A percentile compares a stretch with the other conserved stretches of the same genome.
These are phyloP conservation scores for Chloropsis hardwickii DNA, from an alignment of 2,113 vertebrate species.

Conservation along the genomic window DNA sequence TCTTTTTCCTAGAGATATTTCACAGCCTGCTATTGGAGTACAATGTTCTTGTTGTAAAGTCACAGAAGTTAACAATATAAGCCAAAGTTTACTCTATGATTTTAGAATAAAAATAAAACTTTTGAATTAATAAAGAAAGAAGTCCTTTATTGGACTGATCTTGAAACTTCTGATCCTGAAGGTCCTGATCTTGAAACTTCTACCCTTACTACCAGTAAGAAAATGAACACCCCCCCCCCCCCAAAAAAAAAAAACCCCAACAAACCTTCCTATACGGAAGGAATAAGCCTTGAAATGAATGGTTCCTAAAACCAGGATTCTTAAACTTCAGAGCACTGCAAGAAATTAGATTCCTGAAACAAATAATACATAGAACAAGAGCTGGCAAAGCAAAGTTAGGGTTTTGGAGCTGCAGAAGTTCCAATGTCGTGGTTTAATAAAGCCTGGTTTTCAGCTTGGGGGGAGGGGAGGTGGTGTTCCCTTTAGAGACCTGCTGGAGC, in stretches of 20 bases:
- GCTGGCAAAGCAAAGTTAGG: neutral
- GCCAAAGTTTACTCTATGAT: neutral
- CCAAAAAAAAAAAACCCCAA: fast-evolving
- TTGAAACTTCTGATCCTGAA: neutral
- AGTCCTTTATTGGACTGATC: neutral
- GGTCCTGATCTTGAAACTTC: neutral
- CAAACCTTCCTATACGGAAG: neutral
- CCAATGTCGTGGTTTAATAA: neutral
- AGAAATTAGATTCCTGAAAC: neutral
- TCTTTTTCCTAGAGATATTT: neutral
- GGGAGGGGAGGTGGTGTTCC: too few species aligned
- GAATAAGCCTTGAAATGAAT: neutral
- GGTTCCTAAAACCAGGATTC: neutral
- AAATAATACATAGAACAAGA: neutral
- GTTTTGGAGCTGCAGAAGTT: neutral
- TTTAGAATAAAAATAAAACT: neutral
- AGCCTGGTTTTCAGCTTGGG: neutral
- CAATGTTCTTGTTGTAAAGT: neutral
- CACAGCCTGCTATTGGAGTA: neutral
- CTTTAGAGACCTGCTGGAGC: neutral
- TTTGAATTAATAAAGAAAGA: neutral
- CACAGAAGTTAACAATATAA: neutral
- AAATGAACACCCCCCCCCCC: neutral
- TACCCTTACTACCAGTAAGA: neutral
- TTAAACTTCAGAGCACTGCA: neutral